A percentile compares a stretch with the other conserved stretches of the same genome.
These are phyloP conservation scores for Drosophila chauvacae DNA, from an alignment of 1,140 invertebrate genomes.

Conservation along the genomic window DNA sequence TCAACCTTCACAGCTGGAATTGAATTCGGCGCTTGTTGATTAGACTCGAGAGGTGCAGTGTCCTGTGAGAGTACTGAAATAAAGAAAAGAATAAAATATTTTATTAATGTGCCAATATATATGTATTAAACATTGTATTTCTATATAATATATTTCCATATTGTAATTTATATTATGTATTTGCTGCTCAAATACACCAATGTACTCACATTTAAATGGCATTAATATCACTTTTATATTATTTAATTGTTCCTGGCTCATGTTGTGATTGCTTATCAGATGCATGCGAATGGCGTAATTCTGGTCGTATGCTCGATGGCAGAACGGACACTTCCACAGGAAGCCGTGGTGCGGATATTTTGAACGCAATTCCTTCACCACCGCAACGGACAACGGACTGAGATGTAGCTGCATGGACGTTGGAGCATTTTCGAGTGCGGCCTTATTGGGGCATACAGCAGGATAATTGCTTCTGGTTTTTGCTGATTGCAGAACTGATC, in stretches of 20 bases:
- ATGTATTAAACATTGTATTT: too few relatives aligned
- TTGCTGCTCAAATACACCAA: too few relatives aligned
- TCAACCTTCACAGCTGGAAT: background rate
- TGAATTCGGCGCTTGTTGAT: background rate
- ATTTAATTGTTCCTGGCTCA: constrained; percentile 10
- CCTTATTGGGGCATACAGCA: background rate
- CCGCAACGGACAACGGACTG: background rate
- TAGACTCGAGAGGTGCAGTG: background rate
- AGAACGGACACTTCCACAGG: constrained; percentile 54
- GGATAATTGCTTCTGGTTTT: background rate
- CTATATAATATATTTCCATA: background rate
- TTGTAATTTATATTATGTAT: too few relatives aligned
- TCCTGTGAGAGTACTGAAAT: constrained; percentile 7
- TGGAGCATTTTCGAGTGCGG: background rate
- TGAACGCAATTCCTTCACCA: constrained; percentile 26
- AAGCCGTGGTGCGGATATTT: constrained; percentile 42
- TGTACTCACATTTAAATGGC: constrained; percentile 38
- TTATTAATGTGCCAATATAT: too few relatives aligned
- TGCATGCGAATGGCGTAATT: constrained; percentile 46
- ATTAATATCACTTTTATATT: constrained; percentile 35
- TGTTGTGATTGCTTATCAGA: constrained; percentile 29
- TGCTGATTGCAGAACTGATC: constrained; percentile 56
- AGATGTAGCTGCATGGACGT: constrained; percentile 16
- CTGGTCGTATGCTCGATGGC: constrained; percentile 36
- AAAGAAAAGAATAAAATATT: too few relatives aligned